Base-by-base conservation (phyloP, 2,797 vertebrate genomes). In the Antennarius maculatus region DNA sequence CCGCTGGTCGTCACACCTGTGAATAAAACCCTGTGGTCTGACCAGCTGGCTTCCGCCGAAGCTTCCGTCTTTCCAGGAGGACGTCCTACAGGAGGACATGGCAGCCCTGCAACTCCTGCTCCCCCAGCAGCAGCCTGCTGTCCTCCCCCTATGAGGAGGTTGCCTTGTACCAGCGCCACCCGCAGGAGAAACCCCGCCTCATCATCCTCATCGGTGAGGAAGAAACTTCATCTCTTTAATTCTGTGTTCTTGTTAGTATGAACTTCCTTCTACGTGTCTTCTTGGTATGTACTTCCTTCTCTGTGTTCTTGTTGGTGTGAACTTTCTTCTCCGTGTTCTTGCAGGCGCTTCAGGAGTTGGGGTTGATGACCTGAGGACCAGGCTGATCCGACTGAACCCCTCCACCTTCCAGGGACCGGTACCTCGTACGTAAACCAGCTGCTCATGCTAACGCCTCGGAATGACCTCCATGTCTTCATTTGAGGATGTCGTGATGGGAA, bases 271-370 rank as follows among this genome's bases (percentile, higher is more conserved):
- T 23, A 1, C 23, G 23, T 23, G 23, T 23, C 23, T 23, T 23
- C 23, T 23, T 23, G 23, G 23, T 23, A 23, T 23, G 23, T 1
- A 23, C 23, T 23, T 23, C 23, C 23, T 23, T 34, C 31, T 34
- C 31, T 34, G 31, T 34, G 31, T 34, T 34, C 31, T 34, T 41
- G 39, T 41, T 41, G 7, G 39, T 41, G 12, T 34, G 31, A 34
- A 34, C 9, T 41, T 41, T 7, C 1, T 41, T 7, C 7, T 41
- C 39, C 3, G 39, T 12, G 39, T 41, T 41, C 9, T 41, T 41
- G 10, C 85, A 98, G 97, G 96, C 54, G 95, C 95, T 2, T 93
- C 97, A 50, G 95, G 96, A 23, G 96, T 97, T 59, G 97, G 96
- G 52, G 94, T 98, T 16, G 97, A 95, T 57, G 96, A 97, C 80